Conservation (phyloP, 2,888 invertebrate genomes). For the Sminthurinus aureus region DNA sequence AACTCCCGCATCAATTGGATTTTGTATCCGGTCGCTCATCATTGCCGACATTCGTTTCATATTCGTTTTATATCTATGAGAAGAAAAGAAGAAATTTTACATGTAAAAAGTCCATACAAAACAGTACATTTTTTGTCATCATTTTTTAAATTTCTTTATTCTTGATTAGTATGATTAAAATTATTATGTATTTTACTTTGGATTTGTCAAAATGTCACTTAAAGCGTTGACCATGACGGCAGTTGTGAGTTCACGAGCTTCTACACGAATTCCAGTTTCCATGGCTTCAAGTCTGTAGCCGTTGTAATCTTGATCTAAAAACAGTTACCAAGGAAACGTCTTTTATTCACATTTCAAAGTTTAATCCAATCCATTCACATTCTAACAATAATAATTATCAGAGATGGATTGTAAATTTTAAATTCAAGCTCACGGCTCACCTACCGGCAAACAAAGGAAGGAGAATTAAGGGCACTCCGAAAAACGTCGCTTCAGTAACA, state of each 20-base stretch:
- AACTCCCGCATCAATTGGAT: slow-evolving; percentile 26
- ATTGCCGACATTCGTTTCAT: slow-evolving; percentile 35
- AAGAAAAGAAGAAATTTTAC: too few relatives aligned
- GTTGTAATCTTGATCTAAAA: slow-evolving; percentile 54
- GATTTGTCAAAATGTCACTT: slow-evolving; percentile 45
- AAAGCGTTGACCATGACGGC: slow-evolving; percentile 42
- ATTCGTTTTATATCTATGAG: slow-evolving; percentile 7
- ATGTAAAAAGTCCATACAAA: too few relatives aligned
- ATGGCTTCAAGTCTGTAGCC: slow-evolving; percentile 43
- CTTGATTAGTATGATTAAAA: background rate
- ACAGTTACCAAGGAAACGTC: too few relatives aligned
- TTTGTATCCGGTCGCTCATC: slow-evolving; percentile 26
- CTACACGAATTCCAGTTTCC: slow-evolving; percentile 47
- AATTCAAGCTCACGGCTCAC: background rate
- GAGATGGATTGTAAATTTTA: background rate
- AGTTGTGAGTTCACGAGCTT: slow-evolving; percentile 39
- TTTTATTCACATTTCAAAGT: too few relatives aligned
- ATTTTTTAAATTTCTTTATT: background rate
- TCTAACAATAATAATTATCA: too few relatives aligned
- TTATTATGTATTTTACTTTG: slow-evolving; percentile 48
- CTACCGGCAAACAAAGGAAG: slow-evolving; percentile 52
- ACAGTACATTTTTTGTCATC: background rate
- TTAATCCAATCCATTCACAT: too few relatives aligned
- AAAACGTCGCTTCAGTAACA: slow-evolving; percentile 61
- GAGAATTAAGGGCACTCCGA: slow-evolving; percentile 55